Conservation (phyloP, 2,113 vertebrate species). For the Vidua macroura region DNA sequence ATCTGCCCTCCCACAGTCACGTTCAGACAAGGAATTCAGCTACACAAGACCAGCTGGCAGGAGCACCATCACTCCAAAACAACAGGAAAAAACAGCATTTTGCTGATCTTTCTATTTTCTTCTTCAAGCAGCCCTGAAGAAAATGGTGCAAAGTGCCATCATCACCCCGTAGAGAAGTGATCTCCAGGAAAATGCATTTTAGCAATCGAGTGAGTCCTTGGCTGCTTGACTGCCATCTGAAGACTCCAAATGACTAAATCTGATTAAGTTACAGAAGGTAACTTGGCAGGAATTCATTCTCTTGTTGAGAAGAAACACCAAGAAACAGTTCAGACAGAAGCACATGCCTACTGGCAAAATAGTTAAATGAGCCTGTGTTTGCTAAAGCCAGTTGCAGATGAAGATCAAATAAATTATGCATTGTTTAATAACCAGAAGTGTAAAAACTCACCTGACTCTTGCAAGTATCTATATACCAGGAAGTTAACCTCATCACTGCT, state of each 20-base stretch:
- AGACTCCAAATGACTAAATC: conserved; percentile 32
- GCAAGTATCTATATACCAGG: conserved; percentile 99
- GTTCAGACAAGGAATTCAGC: background rate
- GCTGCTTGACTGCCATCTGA: conserved; percentile 24
- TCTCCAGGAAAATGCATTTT: conserved; percentile 12
- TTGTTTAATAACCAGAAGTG: conserved; percentile 57
- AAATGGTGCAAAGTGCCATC: background rate
- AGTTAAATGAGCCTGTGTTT: conserved; percentile 57
- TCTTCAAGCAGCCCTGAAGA: background rate
- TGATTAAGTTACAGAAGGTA: conserved; percentile 51
- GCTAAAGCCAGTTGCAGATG: conserved; percentile 56
- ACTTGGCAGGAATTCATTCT: conserved; percentile 37
- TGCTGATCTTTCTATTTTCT: background rate
- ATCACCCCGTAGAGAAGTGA: background rate
- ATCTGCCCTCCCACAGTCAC: background rate
- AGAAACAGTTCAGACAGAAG: conserved; percentile 24
- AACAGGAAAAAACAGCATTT: background rate
- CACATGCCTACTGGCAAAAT: conserved; percentile 34
- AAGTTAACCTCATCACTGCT: conserved; percentile 99
- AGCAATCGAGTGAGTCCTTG: background rate
- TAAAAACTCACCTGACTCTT: conserved; percentile 94
- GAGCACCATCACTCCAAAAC: background rate
- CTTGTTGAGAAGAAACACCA: conserved; percentile 40
- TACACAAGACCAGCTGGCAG: accelerated
- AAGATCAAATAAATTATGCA: conserved; percentile 35